Conservation (phyloP, 2,888 invertebrate species). For the Augochlorella aurata region DNA sequence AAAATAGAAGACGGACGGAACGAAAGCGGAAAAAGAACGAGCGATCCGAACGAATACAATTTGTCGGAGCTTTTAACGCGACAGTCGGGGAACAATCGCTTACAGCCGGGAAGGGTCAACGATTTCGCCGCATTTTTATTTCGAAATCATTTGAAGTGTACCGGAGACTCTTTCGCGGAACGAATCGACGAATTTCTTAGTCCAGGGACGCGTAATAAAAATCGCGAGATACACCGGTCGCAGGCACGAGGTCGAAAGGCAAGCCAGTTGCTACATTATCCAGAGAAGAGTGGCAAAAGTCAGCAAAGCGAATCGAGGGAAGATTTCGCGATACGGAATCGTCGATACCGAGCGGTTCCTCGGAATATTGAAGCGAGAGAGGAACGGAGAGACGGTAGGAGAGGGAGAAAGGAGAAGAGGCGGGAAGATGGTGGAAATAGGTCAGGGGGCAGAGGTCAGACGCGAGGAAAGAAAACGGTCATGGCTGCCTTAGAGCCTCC, state of each 20-base stretch:
- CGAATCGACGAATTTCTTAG: too few species aligned
- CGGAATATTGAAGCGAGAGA: slow-evolving; percentile 31
- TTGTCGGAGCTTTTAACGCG: slow-evolving; percentile 22
- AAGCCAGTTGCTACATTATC: too few species aligned
- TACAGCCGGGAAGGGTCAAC: background rate
- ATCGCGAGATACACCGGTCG: too few species aligned
- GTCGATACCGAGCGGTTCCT: background rate
- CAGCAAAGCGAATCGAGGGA: background rate
- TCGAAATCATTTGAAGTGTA: too few species aligned
- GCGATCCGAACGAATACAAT: slow-evolving; percentile 14
- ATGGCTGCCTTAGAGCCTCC: slow-evolving; percentile 52
- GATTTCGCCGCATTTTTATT: too few species aligned
- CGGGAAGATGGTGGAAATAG: slow-evolving; percentile 56
- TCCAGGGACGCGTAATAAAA: too few species aligned
- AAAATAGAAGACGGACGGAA: background rate
- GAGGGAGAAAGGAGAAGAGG: too few species aligned
- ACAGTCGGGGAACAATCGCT: background rate
- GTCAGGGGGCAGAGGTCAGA: slow-evolving; percentile 67
- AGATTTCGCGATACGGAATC: background rate
- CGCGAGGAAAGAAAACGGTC: slow-evolving; percentile 60
- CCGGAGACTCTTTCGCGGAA: too few species aligned
- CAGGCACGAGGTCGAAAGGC: too few species aligned
- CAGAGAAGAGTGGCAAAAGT: too few species aligned
- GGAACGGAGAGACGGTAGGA: background rate
- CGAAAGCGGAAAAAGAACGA: background rate